Conservation (phyloP, 2,888 invertebrate species). For the Perdita meconis region DNA sequence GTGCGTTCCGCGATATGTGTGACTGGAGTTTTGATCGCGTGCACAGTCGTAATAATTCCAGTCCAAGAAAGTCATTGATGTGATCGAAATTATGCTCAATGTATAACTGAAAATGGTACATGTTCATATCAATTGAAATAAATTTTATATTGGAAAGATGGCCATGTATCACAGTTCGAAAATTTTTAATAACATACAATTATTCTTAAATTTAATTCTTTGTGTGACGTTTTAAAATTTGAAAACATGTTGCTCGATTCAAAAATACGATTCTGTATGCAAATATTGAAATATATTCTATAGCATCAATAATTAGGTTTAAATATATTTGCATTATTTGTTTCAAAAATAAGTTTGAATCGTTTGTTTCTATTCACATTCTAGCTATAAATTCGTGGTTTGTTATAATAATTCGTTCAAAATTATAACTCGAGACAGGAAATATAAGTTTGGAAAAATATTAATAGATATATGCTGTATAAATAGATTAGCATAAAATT, state of each 20-base stretch:
- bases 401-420: neutral
- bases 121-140: constrained; percentile 14
- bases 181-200: constrained; percentile 29
- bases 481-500: constrained; percentile 24
- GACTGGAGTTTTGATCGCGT: constrained; percentile 3
- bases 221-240: constrained; percentile 8
- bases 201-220: constrained; percentile 31
- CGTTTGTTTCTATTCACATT: neutral
- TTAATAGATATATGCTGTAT: neutral
- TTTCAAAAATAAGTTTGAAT: neutral
- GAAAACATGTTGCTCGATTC: neutral
- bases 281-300: constrained; percentile 1
- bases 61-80: neutral
- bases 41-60: constrained; percentile 12
- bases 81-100: constrained; percentile 7
- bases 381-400: neutral
- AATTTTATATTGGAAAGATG: constrained; percentile 47
- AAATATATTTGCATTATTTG: neutral
- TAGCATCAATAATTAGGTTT: constrained; percentile 1
- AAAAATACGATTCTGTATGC: constrained; percentile 28
- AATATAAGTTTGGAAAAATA: constrained; percentile 7
- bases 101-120: neutral
- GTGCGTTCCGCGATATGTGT: constrained; percentile 44
- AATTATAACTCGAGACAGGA: constrained; percentile 5
- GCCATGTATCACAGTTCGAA: constrained; percentile 61